A percentile compares a stretch with the other conserved stretches of the same genome.
Evolutionary conservation across 2,888 invertebrate species (phyloP).

Genomic region (Nemurella pictetii): DNA sequence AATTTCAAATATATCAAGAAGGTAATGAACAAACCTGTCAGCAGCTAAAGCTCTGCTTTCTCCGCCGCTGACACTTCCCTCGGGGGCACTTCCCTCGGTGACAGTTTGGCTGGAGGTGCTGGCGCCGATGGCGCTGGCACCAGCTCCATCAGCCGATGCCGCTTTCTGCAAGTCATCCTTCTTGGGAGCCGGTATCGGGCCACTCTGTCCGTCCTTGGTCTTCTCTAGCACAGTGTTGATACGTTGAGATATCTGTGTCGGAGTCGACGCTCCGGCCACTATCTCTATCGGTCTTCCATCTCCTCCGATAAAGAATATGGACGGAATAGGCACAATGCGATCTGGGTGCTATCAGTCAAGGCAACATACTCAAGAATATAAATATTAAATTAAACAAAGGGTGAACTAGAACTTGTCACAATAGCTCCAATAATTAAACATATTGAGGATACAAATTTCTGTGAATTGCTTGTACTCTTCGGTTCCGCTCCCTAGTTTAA

Average conservation of each 20-base stretch:
- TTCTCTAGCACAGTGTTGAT: constrained; percentile 66
- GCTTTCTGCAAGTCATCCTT: not conserved
- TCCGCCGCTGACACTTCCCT: not conserved
- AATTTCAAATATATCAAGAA: no score
- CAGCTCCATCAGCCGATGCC: not conserved
- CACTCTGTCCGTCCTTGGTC: not conserved
- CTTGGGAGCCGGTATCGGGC: not conserved
- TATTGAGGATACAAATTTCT: constrained; percentile 78
- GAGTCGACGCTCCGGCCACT: constrained; percentile 64
- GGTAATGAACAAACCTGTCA: constrained; percentile 18
- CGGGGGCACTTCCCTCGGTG: not conserved
- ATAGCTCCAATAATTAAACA: not conserved
- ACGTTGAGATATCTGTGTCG: constrained; percentile 64
- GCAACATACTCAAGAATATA: not conserved
- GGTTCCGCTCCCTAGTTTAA: constrained; percentile 75
- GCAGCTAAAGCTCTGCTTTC: no score
- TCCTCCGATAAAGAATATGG: constrained; percentile 83
- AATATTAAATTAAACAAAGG: not conserved
- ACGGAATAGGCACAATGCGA: constrained; percentile 76
- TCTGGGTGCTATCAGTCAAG: constrained; percentile 54
- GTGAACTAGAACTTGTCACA: not conserved
- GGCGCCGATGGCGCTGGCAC: not conserved
- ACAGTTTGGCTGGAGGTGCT: not conserved
- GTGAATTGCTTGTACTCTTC: constrained; percentile 77
- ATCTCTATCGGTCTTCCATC: constrained; percentile 81